These are phyloP conservation scores for Dolomedes plantarius DNA, from an alignment of 2,888 invertebrate species.

Conservation along the genomic window DNA sequence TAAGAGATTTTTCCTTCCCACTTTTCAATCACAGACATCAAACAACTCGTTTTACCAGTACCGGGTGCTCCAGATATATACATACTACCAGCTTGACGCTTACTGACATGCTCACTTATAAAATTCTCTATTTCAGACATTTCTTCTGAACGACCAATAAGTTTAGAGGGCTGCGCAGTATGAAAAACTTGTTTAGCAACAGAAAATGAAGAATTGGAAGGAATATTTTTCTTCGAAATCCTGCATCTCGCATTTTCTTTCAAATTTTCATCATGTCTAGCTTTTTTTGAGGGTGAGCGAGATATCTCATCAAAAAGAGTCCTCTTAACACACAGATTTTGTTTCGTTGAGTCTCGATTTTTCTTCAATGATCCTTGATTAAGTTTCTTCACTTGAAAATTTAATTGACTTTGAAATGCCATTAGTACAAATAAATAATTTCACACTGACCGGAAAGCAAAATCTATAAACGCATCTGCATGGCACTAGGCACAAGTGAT, in stretches of 20 bases:
- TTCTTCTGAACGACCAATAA: conserved; percentile 63
- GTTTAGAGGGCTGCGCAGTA: conserved; percentile 40
- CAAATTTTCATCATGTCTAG: conserved; percentile 32
- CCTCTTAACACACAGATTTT: conserved; percentile 33
- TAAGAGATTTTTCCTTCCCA: conserved; percentile 79
- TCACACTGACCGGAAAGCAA: no score
- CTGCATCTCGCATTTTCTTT: neutral
- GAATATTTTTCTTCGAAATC: no score
- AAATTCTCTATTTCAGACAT: conserved; percentile 82
- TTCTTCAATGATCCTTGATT: neutral
- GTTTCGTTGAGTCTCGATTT: neutral
- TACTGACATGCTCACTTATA: conserved; percentile 82
- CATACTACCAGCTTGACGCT: conserved; percentile 85
- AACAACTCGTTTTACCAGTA: conserved; percentile 95
- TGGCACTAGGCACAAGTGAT: no score
- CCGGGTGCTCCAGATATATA: conserved; percentile 98
- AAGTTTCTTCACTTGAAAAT: conserved; percentile 42
- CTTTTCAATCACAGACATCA: conserved; percentile 81
- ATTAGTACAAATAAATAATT: no score
- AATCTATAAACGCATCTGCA: no score
- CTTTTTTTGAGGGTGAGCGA: conserved; percentile 25
- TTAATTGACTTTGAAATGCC: conserved; percentile 37
- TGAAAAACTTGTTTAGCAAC: conserved; percentile 63
- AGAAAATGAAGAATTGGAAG: conserved; percentile 25
- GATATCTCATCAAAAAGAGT: conserved; percentile 20